Evolutionary conservation across 2,113 vertebrate species (phyloP).

Genomic region (Axis porcinus): DNA sequence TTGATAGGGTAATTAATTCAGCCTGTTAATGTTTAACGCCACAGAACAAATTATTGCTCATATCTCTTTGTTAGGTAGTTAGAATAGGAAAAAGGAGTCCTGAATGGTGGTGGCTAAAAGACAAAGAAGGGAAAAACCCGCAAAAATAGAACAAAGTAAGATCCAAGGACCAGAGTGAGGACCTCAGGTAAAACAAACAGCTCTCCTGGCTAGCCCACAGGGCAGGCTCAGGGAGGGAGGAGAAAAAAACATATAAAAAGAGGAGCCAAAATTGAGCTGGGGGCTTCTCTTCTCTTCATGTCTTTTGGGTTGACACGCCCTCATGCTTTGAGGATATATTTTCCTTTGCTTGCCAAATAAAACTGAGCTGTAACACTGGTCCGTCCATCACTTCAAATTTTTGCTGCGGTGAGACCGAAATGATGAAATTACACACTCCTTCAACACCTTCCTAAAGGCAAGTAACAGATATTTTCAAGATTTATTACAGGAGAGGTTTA

Average conservation of each 20-base stretch:
- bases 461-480: neutral
- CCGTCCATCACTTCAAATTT: fast-evolving
- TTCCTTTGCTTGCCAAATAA: neutral
- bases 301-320: neutral
- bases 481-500: neutral
- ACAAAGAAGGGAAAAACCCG: neutral
- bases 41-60: neutral
- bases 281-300: neutral
- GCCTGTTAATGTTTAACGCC: neutral
- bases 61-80: neutral
- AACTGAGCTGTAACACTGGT: neutral
- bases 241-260: neutral
- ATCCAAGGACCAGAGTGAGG: neutral
- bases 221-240: neutral
- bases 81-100: neutral
- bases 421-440: neutral
- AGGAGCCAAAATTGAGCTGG: neutral
- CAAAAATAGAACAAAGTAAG: neutral
- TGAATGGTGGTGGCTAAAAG: neutral
- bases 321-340: neutral
- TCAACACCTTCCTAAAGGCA: neutral
- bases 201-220: neutral
- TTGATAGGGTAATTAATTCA: constrained; percentile 17
- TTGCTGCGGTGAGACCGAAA: neutral
- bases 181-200: neutral